These are phyloP conservation scores for Agriotes lineatus DNA, from an alignment of 2,888 invertebrate species.

Conservation along the genomic window DNA sequence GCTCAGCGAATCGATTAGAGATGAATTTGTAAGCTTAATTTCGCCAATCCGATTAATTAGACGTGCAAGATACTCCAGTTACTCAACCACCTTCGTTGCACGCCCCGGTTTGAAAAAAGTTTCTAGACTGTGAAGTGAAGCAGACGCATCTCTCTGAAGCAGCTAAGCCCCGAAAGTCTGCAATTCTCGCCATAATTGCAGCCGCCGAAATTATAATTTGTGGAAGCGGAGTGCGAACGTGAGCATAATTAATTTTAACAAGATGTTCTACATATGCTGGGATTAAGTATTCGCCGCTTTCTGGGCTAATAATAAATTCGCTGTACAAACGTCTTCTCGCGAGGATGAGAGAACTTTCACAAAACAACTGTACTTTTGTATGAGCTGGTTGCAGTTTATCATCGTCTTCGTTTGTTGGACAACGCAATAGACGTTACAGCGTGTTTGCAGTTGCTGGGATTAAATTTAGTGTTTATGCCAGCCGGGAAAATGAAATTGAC, in stretches of 20 bases:
- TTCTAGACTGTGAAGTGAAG: neutral
- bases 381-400: neutral
- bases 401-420: slow-evolving; percentile 11
- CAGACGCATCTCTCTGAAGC: too few species aligned
- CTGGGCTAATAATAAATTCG: slow-evolving; percentile 24
- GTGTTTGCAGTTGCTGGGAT: too few species aligned
- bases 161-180: neutral
- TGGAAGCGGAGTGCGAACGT: neutral
- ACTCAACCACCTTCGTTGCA: too few species aligned
- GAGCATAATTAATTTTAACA: slow-evolving; percentile 18
- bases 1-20: too few species aligned
- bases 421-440: too few species aligned
- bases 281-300: slow-evolving; percentile 1
- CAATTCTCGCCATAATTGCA: too few species aligned
- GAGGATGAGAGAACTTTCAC: slow-evolving; percentile 26
- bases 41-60: too few species aligned
- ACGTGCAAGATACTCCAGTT: too few species aligned
- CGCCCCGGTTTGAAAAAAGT: neutral
- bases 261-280: slow-evolving; percentile 28
- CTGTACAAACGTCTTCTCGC: slow-evolving; percentile 15
- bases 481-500: too few species aligned
- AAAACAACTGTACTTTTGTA: slow-evolving; percentile 19
- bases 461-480: too few species aligned
- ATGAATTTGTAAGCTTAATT: too few species aligned
- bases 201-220: too few species aligned